Evolutionary conservation across 1,140 invertebrate species (phyloP).

Genomic region (Micrasema minimum): DNA sequence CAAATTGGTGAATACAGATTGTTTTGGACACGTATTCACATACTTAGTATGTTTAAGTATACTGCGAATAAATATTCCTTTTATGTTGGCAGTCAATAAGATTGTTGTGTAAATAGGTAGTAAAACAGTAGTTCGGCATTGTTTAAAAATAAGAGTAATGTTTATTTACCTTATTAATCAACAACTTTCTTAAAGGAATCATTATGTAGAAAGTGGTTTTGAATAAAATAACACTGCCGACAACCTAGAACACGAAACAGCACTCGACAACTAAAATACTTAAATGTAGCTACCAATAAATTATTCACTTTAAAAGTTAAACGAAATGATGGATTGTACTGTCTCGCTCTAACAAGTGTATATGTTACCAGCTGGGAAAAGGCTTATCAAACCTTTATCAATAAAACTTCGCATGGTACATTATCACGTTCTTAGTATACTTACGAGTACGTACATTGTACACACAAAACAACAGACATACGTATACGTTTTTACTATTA

Average conservation of each 20-base stretch:
- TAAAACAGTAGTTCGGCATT: no score
- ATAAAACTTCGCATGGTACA: background rate
- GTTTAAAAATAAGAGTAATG: no score
- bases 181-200: slow-evolving; percentile 43
- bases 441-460: no score
- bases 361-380: background rate
- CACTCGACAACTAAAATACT: no score
- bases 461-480: background rate
- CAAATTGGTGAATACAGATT: background rate
- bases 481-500: background rate
- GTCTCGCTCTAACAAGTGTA: slow-evolving; percentile 17
- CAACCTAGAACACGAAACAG: no score
- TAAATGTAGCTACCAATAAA: background rate
- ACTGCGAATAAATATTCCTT: no score
- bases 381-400: slow-evolving; percentile 12
- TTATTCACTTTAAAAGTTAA: slow-evolving; percentile 22
- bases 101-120: no score
- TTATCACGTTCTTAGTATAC: background rate
- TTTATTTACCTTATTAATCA: slow-evolving; percentile 43
- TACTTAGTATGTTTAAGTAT: no score
- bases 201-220: slow-evolving; percentile 34
- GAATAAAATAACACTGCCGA: background rate
- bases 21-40: background rate
- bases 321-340: background rate
- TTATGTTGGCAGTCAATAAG: no score